Base-by-base conservation (phyloP, 1,140 invertebrate genomes). In the Bombus superbus region DNA sequence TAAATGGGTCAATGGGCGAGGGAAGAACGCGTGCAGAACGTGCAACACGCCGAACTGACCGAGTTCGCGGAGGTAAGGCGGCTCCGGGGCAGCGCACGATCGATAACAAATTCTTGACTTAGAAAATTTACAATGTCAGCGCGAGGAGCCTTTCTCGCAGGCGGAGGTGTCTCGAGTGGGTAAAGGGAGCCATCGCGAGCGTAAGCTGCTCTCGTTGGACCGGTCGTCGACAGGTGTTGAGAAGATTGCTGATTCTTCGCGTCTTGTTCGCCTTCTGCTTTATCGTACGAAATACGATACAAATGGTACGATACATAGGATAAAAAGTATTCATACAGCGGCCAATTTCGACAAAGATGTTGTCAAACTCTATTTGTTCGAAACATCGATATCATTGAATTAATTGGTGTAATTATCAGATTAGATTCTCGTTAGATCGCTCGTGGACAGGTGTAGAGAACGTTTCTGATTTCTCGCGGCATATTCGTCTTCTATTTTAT, bases 101-200 rank as follows among this genome's bases (percentile, higher is more conserved):
- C 94, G 93, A 94, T 94, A 94, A 89, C 87, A 91, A 91, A 94
- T 94, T 94, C 93, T 94, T 93, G 92, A 94, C 93, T 94, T 83
- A 83, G 88, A 92, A 91, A 92, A 93, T 75, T 86, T 92, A 91
- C 90, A 86, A 86, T 91, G 91, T 93, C 91, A 94, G 92, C 92
- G 87, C 15, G 35, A 42, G 80, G 40, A 28, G 25, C 4, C 64
- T 25, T 15, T 18, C 9, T 11, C 42, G 72, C n/a, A 28, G 15
- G 66, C 18, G 8, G 64, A 62, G 2, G 13, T 13, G 38, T 81
- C 28, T 42, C n/a, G 32, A 78, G 53, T 72, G 53, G 62, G 25
- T 40, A 35, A 79, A 35, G 2, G 22, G 44, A 53, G 44, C n/a
- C 42, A 80, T 71, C 68, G 66, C 69, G 59, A 11, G 53, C 35